phyloP scores from a whole-genome alignment of 2,888 invertebrate species.

The Blastobasis lacticolella region DNA sequence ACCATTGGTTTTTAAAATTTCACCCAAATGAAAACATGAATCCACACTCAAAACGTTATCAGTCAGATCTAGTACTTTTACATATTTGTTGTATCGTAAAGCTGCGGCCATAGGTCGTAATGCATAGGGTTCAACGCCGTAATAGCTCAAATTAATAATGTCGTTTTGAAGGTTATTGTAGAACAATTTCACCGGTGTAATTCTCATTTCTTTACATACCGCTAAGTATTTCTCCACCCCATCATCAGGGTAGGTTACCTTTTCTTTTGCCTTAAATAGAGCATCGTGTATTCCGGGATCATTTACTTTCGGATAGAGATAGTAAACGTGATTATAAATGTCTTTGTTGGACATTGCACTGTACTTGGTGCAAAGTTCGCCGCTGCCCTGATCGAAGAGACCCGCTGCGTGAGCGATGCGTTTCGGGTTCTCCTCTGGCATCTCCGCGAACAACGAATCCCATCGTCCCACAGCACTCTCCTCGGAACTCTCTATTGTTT shows the following conservation, averaged over 20 bases:
- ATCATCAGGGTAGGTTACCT: conserved; percentile 36
- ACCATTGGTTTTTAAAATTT: conserved; percentile 22
- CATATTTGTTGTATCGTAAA: conserved; percentile 34
- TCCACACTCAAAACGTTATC: conserved; percentile 27
- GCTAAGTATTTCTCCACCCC: conserved; percentile 49
- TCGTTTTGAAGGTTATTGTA: conserved; percentile 30
- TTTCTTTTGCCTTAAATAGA: conserved; percentile 28
- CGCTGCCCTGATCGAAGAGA: conserved; percentile 34
- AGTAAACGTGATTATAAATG: conserved; percentile 28
- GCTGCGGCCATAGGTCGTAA: conserved; percentile 48
- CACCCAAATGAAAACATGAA: conserved; percentile 27
- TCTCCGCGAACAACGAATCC: conserved; percentile 19
- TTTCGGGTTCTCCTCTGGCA: conserved; percentile 20
- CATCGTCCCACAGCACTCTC: conserved; percentile 29
- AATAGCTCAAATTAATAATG: conserved; percentile 45
- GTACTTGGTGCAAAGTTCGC: conserved; percentile 38
- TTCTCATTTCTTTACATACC: conserved; percentile 43
- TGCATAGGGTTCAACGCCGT: conserved; percentile 42
- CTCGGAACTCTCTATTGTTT: conserved; percentile 14
- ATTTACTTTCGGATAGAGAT: conserved; percentile 22
- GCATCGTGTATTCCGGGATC: conserved; percentile 34
- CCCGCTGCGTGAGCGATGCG: conserved; percentile 22
- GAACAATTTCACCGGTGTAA: conserved; percentile 37
- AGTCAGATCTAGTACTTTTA: conserved; percentile 23
- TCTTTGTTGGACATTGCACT: conserved; percentile 34